Evolutionary conservation across 2,888 invertebrate genomes (phyloP).

Genomic region (Coleophora flavipennella): DNA sequence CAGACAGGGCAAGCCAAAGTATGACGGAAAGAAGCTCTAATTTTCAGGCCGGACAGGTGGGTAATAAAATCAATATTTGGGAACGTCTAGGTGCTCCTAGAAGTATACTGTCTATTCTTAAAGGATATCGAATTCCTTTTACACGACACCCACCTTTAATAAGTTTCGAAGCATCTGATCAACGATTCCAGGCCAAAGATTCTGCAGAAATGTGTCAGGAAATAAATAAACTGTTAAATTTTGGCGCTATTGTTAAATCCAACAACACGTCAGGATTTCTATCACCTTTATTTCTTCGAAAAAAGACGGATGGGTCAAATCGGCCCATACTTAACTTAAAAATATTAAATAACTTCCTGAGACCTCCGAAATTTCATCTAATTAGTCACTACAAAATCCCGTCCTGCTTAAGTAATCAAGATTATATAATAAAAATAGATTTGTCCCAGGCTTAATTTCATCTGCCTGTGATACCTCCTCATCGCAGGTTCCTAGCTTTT

Average conservation of each 20-base stretch:
- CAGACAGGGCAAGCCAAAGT: no score
- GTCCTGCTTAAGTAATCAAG: slow-evolving; percentile 6
- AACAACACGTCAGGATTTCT: no score
- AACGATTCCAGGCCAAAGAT: not conserved
- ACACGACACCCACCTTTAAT: slow-evolving; percentile 1
- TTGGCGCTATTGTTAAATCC: no score
- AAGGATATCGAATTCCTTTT: slow-evolving; percentile 11
- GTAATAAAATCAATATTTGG: no score
- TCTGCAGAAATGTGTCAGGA: not conserved
- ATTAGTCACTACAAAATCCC: slow-evolving; percentile 7
- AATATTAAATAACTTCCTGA: slow-evolving; percentile 6
- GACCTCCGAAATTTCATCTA: slow-evolving; percentile 5
- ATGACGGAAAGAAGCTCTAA: no score
- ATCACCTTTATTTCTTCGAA: no score
- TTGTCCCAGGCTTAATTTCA: slow-evolving; percentile 16
- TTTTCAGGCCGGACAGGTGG: no score
- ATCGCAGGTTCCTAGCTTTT: slow-evolving; percentile 14
- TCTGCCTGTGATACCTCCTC: slow-evolving; percentile 4
- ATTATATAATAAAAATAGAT: slow-evolving; percentile 16
- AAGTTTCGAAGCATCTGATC: not conserved
- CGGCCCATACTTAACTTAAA: no score
- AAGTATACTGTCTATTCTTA: not conserved
- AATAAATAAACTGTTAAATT: not conserved
- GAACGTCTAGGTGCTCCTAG: not conserved
- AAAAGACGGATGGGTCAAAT: no score